A percentile compares a stretch with the other conserved stretches of the same genome.
phyloP scores from a whole-genome alignment of 2,888 invertebrate species.

The Ctena decussata region DNA sequence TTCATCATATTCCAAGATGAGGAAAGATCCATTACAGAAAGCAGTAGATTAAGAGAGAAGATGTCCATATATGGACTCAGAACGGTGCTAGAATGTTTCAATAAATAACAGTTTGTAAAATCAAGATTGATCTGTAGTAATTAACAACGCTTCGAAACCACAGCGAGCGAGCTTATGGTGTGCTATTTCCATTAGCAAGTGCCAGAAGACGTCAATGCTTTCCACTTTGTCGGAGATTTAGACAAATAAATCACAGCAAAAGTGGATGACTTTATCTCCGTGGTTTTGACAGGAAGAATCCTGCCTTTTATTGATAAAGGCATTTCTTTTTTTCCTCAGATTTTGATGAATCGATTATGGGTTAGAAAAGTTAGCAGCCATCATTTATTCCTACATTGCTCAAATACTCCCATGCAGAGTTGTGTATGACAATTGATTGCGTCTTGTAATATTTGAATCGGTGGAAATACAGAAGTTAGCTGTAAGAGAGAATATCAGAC shows the following conservation, averaged over 20 bases:
- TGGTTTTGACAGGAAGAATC: constrained; percentile 1
- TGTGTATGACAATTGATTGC: no score
- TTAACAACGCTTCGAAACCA: neutral
- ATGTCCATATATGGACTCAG: no score
- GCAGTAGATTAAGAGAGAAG: no score
- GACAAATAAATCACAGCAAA: neutral
- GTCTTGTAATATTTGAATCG: no score
- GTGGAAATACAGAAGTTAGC: no score
- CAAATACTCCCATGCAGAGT: no score
- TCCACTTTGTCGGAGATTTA: constrained; percentile 4
- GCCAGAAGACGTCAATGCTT: neutral
- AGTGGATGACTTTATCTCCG: constrained; percentile 1
- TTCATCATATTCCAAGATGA: no score
- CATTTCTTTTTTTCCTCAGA: neutral
- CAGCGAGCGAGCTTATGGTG: neutral
- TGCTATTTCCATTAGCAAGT: neutral
- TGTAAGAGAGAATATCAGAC: no score
- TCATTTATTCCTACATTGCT: neutral
- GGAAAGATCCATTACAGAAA: no score
- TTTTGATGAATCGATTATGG: neutral
- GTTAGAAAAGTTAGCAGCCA: neutral
- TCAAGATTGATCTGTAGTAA: neutral
- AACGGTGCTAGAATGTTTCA: no score
- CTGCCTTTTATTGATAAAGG: neutral
- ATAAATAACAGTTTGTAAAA: no score